phyloP scores from a whole-genome alignment of 2,888 invertebrate species.

The Formica aserva region DNA sequence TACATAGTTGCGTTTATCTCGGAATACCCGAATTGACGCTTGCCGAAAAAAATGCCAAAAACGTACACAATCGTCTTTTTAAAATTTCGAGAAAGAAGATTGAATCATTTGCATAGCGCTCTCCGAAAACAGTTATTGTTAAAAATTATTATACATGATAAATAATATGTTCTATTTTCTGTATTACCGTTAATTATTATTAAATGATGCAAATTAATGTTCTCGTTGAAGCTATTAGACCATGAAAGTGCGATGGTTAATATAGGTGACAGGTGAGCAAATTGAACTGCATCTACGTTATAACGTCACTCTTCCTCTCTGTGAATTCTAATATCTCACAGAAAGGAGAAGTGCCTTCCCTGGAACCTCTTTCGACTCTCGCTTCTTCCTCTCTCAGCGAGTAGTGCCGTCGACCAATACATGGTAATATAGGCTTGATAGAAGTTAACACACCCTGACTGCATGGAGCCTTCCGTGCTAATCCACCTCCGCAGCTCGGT shows the following conservation, averaged over 20 bases:
- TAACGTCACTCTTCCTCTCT: constrained; percentile 57
- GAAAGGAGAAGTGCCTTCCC: constrained; percentile 65
- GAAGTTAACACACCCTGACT: constrained; percentile 66
- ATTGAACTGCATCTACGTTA: background rate
- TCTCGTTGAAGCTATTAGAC: background rate
- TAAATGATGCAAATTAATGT: background rate
- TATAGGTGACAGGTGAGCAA: background rate
- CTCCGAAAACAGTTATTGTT: background rate
- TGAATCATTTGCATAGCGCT: background rate
- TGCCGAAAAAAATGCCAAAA: constrained; percentile 42
- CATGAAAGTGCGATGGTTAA: background rate
- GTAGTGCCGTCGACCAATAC: constrained; percentile 61
- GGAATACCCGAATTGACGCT: constrained; percentile 53
- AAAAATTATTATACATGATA: background rate
- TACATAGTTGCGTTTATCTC: constrained; percentile 72
- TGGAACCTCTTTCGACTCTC: constrained; percentile 39
- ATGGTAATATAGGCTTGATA: constrained; percentile 68
- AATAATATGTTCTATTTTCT: background rate
- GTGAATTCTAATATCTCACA: constrained; percentile 57
- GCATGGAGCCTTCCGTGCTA: constrained; percentile 70
- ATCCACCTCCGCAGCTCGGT: constrained; percentile 53
- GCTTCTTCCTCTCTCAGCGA: constrained; percentile 55
- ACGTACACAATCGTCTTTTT: background rate
- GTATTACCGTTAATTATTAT: background rate
- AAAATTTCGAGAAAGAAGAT: background rate